phyloP scores from a whole-genome alignment of 2,888 invertebrate genomes.

The Crocallis elinguaria region DNA sequence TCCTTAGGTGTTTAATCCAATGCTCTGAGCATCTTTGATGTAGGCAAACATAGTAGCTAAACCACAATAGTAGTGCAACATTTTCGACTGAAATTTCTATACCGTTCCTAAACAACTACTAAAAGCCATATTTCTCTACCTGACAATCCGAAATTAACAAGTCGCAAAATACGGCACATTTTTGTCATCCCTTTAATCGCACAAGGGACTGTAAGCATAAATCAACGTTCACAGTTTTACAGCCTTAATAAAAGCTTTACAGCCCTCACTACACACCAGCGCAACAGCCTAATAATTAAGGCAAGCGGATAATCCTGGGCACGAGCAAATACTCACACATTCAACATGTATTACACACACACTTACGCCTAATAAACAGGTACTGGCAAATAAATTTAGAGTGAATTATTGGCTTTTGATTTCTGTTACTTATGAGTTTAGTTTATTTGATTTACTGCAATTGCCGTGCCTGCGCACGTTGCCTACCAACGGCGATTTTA shows the following conservation, averaged over 20 bases:
- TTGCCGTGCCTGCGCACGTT: no score
- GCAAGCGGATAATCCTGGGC: conserved; percentile 18
- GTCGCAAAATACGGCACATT: neutral
- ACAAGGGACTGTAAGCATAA: conserved; percentile 5
- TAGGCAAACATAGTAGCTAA: no score
- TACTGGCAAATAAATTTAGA: neutral
- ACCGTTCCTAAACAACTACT: no score
- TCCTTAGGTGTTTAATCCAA: no score
- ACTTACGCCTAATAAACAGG: neutral
- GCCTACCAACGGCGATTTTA: no score
- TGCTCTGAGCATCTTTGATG: no score
- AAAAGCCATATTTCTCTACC: no score
- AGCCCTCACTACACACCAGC: conserved; percentile 15
- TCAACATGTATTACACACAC: neutral
- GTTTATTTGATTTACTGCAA: no score
- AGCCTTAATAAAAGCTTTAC: conserved; percentile 22
- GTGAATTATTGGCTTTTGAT: neutral
- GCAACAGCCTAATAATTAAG: conserved; percentile 20
- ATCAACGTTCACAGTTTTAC: conserved; percentile 18
- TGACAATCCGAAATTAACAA: no score
- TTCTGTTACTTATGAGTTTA: neutral
- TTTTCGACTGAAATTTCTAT: no score
- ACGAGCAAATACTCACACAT: neutral
- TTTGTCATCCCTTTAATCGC: conserved; percentile 1
- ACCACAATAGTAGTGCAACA: no score